These are phyloP conservation scores for Mastigias papua DNA, from an alignment of 30 jellyfish, hydroid and myxozoan genomes.

Conservation along the genomic window DNA sequence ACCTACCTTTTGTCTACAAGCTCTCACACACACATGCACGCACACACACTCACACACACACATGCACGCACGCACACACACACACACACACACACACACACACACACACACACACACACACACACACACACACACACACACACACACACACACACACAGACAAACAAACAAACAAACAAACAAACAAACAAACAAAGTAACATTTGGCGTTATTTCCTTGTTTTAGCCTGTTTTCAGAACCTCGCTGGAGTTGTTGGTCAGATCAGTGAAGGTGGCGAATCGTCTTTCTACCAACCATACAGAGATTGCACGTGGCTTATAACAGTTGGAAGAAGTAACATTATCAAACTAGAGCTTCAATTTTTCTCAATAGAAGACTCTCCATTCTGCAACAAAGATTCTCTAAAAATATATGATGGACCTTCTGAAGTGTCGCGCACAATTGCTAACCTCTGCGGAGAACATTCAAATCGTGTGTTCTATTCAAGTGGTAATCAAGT, in stretches of 20 bases:
- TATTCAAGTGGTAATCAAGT: slow-evolving; percentile 49
- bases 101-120: too few relatives aligned
- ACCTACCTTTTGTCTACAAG: too few relatives aligned
- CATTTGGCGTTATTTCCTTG: neutral
- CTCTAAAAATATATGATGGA: slow-evolving; percentile 73
- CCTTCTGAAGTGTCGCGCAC: slow-evolving; percentile 33
- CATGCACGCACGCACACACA: too few relatives aligned
- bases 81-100: too few relatives aligned
- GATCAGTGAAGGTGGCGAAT: slow-evolving; percentile 31
- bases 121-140: too few relatives aligned
- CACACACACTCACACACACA: too few relatives aligned
- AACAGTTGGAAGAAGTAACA: slow-evolving; percentile 22
- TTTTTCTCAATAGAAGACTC: slow-evolving; percentile 54
- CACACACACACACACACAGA: too few relatives aligned
- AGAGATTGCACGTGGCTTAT: slow-evolving; percentile 65
- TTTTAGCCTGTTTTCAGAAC: slow-evolving; percentile 67
- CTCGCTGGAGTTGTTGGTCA: slow-evolving; percentile 54
- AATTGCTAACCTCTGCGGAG: slow-evolving; percentile 62
- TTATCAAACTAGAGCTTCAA: slow-evolving; percentile 12
- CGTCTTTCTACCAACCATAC: slow-evolving; percentile 48
- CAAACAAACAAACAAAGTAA: too few relatives aligned
- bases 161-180: too few relatives aligned
- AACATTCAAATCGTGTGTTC: slow-evolving; percentile 5
- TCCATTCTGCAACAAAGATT: slow-evolving; percentile 50
- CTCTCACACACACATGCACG: too few relatives aligned